Evolutionary conservation across 2,113 vertebrate species (phyloP).

Genomic region (Tupaia chinensis): DNA sequence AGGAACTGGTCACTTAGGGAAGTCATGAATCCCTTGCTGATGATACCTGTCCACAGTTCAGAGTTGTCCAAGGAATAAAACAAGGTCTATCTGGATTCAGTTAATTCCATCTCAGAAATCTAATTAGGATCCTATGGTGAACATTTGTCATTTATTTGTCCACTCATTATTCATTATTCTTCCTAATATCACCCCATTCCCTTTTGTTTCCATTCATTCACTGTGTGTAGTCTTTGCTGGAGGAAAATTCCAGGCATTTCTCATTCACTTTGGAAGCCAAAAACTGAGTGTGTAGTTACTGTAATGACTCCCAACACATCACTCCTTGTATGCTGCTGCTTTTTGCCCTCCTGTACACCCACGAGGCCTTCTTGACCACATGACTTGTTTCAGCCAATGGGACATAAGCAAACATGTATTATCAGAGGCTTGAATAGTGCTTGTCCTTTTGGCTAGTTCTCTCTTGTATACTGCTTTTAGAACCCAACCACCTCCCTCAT

Average conservation of each 20-base stretch:
- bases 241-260: constrained; percentile 17
- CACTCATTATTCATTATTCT: constrained; percentile 27
- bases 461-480: background rate
- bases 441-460: background rate
- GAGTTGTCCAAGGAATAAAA: constrained; percentile 50
- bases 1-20: constrained; percentile 33
- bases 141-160: constrained; percentile 43
- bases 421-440: background rate
- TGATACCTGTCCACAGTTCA: background rate
- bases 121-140: background rate
- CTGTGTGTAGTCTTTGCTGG: background rate
- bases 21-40: background rate
- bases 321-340: fast-evolving
- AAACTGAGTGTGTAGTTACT: background rate
- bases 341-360: background rate
- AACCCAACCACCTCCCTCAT: background rate
- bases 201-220: constrained; percentile 35
- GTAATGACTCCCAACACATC: background rate
- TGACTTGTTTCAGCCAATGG: background rate
- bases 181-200: background rate
- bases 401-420: background rate
- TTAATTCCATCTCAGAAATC: constrained; percentile 35
- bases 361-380: background rate
- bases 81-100: background rate
- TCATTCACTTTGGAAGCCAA: background rate